These are phyloP conservation scores for Melanotus villosus DNA, from an alignment of 2,888 invertebrate genomes.

Conservation along the genomic window DNA sequence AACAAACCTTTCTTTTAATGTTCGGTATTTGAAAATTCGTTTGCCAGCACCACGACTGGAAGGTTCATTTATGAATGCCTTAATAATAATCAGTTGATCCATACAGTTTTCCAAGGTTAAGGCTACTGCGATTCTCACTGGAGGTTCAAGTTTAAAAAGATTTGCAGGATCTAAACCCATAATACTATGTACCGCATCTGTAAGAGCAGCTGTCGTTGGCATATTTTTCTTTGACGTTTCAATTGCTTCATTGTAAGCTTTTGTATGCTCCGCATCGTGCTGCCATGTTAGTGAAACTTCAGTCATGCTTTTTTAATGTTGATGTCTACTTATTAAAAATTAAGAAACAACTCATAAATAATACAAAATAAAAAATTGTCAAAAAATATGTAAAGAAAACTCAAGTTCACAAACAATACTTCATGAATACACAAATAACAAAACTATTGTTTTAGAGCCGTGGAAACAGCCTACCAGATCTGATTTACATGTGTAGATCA, in stretches of 20 bases:
- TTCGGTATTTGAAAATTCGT: conserved; percentile 15
- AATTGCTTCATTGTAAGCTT: conserved; percentile 6
- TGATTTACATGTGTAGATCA: conserved; percentile 56
- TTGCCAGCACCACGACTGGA: conserved; percentile 37
- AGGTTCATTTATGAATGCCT: conserved; percentile 39
- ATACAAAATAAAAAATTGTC: conserved; percentile 1
- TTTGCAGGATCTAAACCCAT: neutral
- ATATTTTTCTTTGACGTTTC: neutral
- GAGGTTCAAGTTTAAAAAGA: neutral
- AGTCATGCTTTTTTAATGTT: neutral
- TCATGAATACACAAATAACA: neutral
- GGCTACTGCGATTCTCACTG: neutral
- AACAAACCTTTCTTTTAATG: neutral
- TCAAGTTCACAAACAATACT: neutral
- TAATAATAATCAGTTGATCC: conserved; percentile 46
- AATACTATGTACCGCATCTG: neutral
- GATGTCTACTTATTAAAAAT: too few relatives aligned
- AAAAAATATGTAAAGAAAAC: neutral
- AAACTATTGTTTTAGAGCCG: conserved; percentile 50
- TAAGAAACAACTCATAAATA: neutral
- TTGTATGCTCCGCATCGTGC: neutral
- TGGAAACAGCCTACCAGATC: conserved; percentile 55
- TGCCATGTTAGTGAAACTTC: conserved; percentile 19
- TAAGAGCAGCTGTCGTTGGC: neutral
- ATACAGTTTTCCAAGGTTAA: conserved; percentile 39